These are phyloP conservation scores for Agrotis puta DNA, from an alignment of 2,888 invertebrate genomes.

Conservation along the genomic window DNA sequence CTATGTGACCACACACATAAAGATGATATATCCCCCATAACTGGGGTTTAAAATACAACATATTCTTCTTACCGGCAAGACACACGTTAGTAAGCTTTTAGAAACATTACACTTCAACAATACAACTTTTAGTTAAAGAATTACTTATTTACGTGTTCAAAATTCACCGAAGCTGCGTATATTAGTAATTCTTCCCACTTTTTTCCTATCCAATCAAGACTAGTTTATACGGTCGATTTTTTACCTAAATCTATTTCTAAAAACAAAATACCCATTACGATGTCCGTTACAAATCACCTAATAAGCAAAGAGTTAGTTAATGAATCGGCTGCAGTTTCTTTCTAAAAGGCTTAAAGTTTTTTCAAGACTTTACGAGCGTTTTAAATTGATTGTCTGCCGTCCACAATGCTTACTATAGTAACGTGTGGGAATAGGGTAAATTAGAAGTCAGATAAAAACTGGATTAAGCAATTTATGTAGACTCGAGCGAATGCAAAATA, in stretches of 20 bases:
- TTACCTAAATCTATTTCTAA: slow-evolving; percentile 35
- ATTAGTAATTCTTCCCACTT: slow-evolving; percentile 37
- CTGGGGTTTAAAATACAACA: slow-evolving; percentile 36
- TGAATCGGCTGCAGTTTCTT: slow-evolving; percentile 51
- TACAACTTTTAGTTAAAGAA: not conserved
- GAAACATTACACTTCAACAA: not conserved
- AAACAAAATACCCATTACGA: slow-evolving; percentile 54
- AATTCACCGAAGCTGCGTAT: slow-evolving; percentile 17
- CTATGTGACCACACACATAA: slow-evolving; percentile 20
- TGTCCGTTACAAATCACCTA: slow-evolving; percentile 61
- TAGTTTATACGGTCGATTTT: slow-evolving; percentile 37
- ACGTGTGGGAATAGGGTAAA: slow-evolving; percentile 58
- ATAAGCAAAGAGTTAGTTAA: slow-evolving; percentile 60
- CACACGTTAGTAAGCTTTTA: not conserved
- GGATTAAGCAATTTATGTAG: slow-evolving; percentile 52
- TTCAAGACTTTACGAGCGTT: slow-evolving; percentile 43
- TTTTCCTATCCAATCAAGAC: slow-evolving; percentile 24
- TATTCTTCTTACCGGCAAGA: slow-evolving; percentile 26
- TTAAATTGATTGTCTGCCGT: slow-evolving; percentile 56
- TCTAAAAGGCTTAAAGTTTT: slow-evolving; percentile 39
- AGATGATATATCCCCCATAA: slow-evolving; percentile 44
- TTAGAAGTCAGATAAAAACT: slow-evolving; percentile 51
- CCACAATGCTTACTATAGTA: slow-evolving; percentile 38
- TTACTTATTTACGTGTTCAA: not conserved
- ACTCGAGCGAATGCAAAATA: slow-evolving; percentile 23